Evolutionary conservation across 2,888 invertebrate genomes (phyloP).

Genomic region (Deroplatys truncata): DNA sequence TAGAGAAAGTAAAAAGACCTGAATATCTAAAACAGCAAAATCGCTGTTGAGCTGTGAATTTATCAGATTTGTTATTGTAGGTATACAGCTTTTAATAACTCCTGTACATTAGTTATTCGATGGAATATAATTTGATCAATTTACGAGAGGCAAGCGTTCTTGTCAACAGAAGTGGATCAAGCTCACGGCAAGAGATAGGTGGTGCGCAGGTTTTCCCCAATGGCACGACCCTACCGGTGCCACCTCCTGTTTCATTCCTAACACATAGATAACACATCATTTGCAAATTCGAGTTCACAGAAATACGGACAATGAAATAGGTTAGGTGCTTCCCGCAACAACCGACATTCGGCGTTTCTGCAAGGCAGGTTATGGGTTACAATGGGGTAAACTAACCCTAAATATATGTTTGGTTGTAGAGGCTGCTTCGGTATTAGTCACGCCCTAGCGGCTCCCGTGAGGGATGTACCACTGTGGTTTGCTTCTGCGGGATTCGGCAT

Average conservation of each 20-base stretch:
- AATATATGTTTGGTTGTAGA: neutral
- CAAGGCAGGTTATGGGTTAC: neutral
- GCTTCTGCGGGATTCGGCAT: conserved; percentile 1
- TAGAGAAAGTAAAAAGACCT: no score
- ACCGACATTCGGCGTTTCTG: neutral
- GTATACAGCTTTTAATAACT: no score
- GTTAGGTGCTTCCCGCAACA: neutral
- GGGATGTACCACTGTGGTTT: neutral
- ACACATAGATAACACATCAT: neutral
- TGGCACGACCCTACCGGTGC: no score
- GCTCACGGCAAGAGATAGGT: no score
- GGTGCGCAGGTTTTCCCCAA: no score
- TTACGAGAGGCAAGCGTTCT: no score
- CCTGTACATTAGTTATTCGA: no score
- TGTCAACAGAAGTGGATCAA: no score
- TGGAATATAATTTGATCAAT: no score
- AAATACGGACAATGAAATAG: neutral
- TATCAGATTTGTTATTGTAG: no score
- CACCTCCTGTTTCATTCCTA: neutral
- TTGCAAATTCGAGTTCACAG: neutral
- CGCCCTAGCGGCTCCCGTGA: conserved; percentile 1
- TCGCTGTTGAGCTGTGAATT: no score
- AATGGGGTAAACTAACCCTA: neutral
- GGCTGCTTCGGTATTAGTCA: neutral
- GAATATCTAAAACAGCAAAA: no score